These are phyloP conservation scores for Crocallis elinguaria DNA, from an alignment of 2,888 invertebrate genomes.

Conservation along the genomic window DNA sequence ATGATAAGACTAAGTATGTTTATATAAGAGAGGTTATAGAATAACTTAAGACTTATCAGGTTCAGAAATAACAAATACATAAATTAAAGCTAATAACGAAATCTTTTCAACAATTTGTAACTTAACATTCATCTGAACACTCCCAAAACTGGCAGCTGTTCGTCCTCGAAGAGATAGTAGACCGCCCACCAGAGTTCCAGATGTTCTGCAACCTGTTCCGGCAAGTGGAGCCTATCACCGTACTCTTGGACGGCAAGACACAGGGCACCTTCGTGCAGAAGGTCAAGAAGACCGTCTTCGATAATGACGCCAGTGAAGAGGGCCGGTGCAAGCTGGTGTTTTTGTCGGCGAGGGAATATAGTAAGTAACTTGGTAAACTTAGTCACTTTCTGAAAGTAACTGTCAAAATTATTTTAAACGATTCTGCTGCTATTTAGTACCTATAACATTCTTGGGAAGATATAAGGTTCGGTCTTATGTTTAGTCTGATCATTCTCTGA, in stretches of 20 bases:
- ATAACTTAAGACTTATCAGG: too few species aligned
- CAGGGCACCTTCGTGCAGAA: conserved; percentile 78
- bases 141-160: conserved; percentile 83
- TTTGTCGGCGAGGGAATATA: conserved; percentile 84
- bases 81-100: too few species aligned
- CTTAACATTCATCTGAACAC: background rate
- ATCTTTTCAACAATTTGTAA: too few species aligned
- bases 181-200: conserved; percentile 86
- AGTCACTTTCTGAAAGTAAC: background rate
- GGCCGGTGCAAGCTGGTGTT: conserved; percentile 81
- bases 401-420: too few species aligned
- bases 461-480: too few species aligned
- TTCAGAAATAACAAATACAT: too few species aligned
- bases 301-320: conserved; percentile 50
- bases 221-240: conserved; percentile 85
- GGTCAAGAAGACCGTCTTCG: conserved; percentile 73
- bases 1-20: too few species aligned
- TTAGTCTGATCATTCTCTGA: too few species aligned
- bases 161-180: conserved; percentile 88
- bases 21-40: too few species aligned
- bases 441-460: too few species aligned
- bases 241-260: conserved; percentile 82
- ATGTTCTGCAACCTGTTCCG: conserved; percentile 84
- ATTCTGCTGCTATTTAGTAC: too few species aligned
- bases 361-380: conserved; percentile 60